A percentile compares a stretch with the other conserved stretches of the same genome.
Conservation (phyloP, 1,140 invertebrate genomes). For the Caerostris darwini region DNA sequence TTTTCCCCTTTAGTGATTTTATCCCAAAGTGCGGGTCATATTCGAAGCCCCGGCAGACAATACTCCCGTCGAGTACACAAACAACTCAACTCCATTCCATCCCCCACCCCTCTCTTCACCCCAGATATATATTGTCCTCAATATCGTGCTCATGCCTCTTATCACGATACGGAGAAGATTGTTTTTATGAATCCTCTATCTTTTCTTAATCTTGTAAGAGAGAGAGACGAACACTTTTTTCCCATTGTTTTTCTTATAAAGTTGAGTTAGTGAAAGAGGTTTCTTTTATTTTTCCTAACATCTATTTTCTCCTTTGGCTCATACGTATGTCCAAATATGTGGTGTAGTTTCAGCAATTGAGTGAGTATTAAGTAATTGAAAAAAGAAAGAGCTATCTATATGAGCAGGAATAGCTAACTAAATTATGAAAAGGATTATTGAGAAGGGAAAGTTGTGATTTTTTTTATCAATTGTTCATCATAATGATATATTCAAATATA, state of each 20-base stretch:
- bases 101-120: background rate
- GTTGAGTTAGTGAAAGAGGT: background rate
- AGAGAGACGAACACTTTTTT: background rate
- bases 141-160: background rate
- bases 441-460: too few relatives aligned
- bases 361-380: too few relatives aligned
- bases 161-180: background rate
- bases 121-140: background rate
- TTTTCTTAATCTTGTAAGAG: background rate
- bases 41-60: background rate
- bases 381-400: too few relatives aligned
- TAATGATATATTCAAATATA: too few relatives aligned
- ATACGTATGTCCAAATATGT: too few relatives aligned
- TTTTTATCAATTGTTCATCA: too few relatives aligned
- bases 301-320: background rate
- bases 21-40: background rate
- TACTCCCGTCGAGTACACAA: constrained; percentile 23
- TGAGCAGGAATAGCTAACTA: too few relatives aligned
- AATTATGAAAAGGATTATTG: too few relatives aligned
- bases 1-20: background rate
- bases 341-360: too few relatives aligned
- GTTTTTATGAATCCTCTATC: constrained; percentile 31
- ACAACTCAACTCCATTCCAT: constrained; percentile 17
- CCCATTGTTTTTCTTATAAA: background rate
- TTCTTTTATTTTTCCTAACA: background rate